Conservation (phyloP, 2,888 invertebrate genomes). For the Drosophila rellima region DNA sequence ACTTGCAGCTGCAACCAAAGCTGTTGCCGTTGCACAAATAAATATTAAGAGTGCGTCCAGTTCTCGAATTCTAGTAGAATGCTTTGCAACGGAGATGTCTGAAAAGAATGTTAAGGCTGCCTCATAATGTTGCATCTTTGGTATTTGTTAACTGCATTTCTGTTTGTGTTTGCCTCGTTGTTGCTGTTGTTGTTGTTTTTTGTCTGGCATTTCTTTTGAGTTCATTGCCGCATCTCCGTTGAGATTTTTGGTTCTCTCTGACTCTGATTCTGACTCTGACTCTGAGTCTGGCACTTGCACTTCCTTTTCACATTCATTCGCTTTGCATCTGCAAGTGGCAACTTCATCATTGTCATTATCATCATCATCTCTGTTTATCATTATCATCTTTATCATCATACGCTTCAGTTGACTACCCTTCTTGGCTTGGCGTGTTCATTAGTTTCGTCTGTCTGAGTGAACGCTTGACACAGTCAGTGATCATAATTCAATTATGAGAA, state of each 20-base stretch:
- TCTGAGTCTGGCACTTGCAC: slow-evolving; percentile 59
- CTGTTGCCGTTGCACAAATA: slow-evolving; percentile 22
- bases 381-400: slow-evolving; percentile 35
- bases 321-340: slow-evolving; percentile 59
- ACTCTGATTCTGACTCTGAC: too few species aligned
- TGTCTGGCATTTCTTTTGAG: slow-evolving; percentile 74
- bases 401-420: slow-evolving; percentile 69
- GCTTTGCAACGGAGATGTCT: slow-evolving; percentile 9
- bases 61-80: slow-evolving; percentile 9
- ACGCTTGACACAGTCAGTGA: slow-evolving; percentile 66
- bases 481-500: slow-evolving; percentile 75
- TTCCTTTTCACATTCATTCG: slow-evolving; percentile 41
- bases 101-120: slow-evolving; percentile 14
- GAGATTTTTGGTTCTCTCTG: slow-evolving; percentile 5
- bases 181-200: slow-evolving; percentile 47
- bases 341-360: slow-evolving; percentile 32
- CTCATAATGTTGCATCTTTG: slow-evolving; percentile 51
- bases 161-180: slow-evolving; percentile 34
- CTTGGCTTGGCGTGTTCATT: slow-evolving; percentile 65
- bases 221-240: slow-evolving; percentile 70
- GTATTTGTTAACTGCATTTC: slow-evolving; percentile 47
- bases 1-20: slow-evolving; percentile 29
- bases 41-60: slow-evolving; percentile 44
- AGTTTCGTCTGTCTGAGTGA: slow-evolving; percentile 45
- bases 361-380: slow-evolving; percentile 25